Base-by-base conservation (phyloP, 2,888 invertebrate species). In the Macrophya alboannulata region DNA sequence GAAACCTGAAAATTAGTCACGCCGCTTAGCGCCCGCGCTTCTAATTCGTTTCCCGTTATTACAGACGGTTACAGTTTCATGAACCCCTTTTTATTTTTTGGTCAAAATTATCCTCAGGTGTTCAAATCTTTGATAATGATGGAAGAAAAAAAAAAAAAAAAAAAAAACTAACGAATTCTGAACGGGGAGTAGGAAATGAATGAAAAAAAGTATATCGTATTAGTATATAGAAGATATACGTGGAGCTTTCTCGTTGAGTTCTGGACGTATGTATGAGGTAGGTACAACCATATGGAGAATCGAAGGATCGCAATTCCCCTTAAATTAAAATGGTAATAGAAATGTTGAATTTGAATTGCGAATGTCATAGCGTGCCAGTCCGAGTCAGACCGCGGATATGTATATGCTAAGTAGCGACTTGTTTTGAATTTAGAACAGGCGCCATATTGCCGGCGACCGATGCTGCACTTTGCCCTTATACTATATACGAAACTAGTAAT, bases 381-480 rank as follows among this genome's bases (percentile, higher is more conserved):
- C 88, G 88, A 86, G 89, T 88, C 87, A 88, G 87, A 89, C 68
- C 68, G 31, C 88, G 91, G 90, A 91, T 92, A 91, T 93, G 93
- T 93, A 92, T 92, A 93, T 93, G 93, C 93, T 93, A 93, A 93
- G 91, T 91, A 93, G 93, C 91, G 90, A 86, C 40, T 93, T 93
- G 93, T 93, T 93, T 92, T 93, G 93, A 93, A 93, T 93, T 93
- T 93, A 93, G 93, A 93, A 93, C 93, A 92, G 93, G 92, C 92
- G 92, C 93, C 93, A 93, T 93, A 90, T 93, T 92, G 91, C 92
- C 92, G 92, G 90, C 89, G 89, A 91, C 89, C 90, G 91, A 92
- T 93, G n/a, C 55, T 55, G 92, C 92, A 91, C 93, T 93, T 92
- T 93, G 92, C 89, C 92, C 92, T 31, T 68, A 25, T 90, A 91